Conservation (phyloP, 2,797 vertebrate genomes). For the Halcyon smyrnensis region DNA sequence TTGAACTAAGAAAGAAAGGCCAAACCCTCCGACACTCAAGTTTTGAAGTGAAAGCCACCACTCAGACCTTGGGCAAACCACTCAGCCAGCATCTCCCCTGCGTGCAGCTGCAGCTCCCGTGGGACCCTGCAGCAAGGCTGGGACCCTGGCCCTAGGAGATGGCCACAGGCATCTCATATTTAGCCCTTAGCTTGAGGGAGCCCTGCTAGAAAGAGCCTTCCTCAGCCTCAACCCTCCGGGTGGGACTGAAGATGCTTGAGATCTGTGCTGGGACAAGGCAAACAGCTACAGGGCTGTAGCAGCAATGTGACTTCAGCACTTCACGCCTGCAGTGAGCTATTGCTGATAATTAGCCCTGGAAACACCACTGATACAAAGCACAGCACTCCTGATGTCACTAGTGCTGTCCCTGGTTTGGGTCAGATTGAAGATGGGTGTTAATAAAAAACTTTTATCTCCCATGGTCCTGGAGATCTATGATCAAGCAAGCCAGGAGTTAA, state of each 20-base stretch:
- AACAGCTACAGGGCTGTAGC: neutral
- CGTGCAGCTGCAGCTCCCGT: fast-evolving
- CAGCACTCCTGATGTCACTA: neutral
- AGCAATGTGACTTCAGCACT: neutral
- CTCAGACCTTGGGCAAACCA: neutral
- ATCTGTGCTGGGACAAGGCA: neutral
- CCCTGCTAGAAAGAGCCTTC: neutral
- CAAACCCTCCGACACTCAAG: neutral
- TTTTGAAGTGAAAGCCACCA: neutral
- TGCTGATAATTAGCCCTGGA: neutral
- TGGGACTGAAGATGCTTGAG: neutral
- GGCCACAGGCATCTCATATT: neutral
- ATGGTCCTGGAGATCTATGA: neutral
- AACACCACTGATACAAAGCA: neutral
- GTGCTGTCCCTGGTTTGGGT: neutral
- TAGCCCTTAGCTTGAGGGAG: neutral
- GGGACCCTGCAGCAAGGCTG: neutral
- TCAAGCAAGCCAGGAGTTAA: neutral
- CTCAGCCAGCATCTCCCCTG: neutral
- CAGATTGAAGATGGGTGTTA: neutral
- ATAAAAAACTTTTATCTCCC: neutral
- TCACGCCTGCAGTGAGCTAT: neutral
- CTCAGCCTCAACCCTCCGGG: fast-evolving
- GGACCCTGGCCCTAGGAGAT: neutral
- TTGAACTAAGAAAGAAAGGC: neutral